Evolutionary conservation across 1,140 invertebrate genomes (phyloP).

Genomic region (Acyrthosiphon pisum): DNA sequence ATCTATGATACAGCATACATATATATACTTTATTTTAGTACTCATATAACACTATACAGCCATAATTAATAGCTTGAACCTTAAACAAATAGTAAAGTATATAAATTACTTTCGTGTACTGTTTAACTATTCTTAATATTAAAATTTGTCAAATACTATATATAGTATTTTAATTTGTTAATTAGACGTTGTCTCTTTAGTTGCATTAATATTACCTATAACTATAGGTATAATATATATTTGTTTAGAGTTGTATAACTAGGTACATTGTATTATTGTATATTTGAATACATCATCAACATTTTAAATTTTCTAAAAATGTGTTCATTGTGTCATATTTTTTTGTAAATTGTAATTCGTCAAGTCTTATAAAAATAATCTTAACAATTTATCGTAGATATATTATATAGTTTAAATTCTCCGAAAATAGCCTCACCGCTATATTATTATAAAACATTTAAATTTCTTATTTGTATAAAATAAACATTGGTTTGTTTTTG

Average conservation of each 20-base stretch:
- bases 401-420: background rate
- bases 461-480: background rate
- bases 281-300: background rate
- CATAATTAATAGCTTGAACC: no score
- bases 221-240: background rate
- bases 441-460: background rate
- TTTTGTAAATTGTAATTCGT: background rate
- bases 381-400: background rate
- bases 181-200: background rate
- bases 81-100: background rate
- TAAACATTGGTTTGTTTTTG: background rate
- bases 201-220: background rate
- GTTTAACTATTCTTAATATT: background rate
- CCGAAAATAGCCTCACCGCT: background rate
- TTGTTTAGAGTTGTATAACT: background rate
- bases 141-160: no score
- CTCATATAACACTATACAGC: no score
- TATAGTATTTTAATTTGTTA: background rate
- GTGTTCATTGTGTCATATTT: background rate
- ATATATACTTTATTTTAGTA: no score
- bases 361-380: background rate
- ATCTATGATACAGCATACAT: no score
- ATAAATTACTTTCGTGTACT: background rate
- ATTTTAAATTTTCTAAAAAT: background rate
- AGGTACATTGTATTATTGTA: background rate